These are phyloP conservation scores for Hypotaenidia philippensis DNA, from an alignment of 2,797 vertebrate species.

Conservation along the genomic window DNA sequence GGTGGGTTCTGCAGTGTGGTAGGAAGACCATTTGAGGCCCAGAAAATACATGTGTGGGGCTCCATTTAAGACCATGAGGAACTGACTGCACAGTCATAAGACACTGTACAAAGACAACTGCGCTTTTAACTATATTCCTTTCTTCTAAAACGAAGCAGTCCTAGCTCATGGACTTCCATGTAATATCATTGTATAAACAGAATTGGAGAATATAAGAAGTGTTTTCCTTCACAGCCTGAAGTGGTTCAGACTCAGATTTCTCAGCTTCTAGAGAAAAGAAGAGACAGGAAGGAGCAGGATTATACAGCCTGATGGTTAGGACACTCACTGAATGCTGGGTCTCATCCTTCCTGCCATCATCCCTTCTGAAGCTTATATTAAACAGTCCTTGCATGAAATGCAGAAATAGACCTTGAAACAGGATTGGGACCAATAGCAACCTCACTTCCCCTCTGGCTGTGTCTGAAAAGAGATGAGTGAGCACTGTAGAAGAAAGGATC, in stretches of 20 bases:
- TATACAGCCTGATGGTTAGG: not conserved
- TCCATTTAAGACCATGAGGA: not conserved
- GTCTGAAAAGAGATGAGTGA: constrained; percentile 6
- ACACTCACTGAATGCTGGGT: not conserved
- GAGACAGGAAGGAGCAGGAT: not conserved
- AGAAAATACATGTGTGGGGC: rapidly evolving
- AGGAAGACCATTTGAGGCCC: not conserved
- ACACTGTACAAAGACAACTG: not conserved
- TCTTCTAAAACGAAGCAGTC: not conserved
- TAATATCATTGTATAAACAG: not conserved
- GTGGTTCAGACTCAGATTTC: not conserved
- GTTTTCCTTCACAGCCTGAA: not conserved
- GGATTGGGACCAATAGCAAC: constrained; percentile 3
- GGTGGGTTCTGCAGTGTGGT: not conserved
- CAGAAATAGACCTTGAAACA: constrained; percentile 10
- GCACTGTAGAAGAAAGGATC: constrained; percentile 1
- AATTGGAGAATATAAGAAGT: not conserved
- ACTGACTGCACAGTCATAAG: not conserved
- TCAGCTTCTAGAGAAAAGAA: not conserved
- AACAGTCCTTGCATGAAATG: not conserved
- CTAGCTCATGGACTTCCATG: not conserved
- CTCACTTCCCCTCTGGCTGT: not conserved
- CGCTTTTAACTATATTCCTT: not conserved
- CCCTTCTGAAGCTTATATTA: not conserved
- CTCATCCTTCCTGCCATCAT: not conserved